phyloP scores from a whole-genome alignment of 2,888 invertebrate genomes.

The Thereva nobilitata region DNA sequence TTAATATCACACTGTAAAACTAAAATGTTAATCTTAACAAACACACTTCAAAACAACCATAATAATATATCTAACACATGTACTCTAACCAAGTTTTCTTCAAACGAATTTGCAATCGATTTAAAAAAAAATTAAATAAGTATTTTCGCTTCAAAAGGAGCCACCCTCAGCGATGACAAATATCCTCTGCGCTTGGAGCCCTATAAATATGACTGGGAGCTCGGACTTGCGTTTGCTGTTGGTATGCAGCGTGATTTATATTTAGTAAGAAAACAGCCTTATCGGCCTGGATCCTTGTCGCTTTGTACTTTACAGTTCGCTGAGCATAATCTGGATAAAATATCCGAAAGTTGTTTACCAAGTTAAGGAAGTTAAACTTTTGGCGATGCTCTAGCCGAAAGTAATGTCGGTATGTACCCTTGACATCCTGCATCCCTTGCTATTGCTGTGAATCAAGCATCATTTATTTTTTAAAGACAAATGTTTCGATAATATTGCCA shows the following conservation, averaged over 20 bases:
- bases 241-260: slow-evolving; percentile 25
- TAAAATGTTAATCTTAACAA: too few relatives aligned
- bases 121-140: too few relatives aligned
- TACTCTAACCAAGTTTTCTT: too few relatives aligned
- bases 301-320: slow-evolving; percentile 21
- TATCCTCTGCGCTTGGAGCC: slow-evolving; percentile 21
- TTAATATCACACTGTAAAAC: too few relatives aligned
- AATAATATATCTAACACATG: too few relatives aligned
- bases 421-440: not conserved
- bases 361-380: slow-evolving; percentile 2
- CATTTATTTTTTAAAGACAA: not conserved
- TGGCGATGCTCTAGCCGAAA: slow-evolving; percentile 3
- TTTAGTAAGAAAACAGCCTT: slow-evolving; percentile 13
- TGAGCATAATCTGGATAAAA: slow-evolving; percentile 12
- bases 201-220: slow-evolving; percentile 29
- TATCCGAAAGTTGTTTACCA: slow-evolving; percentile 22
- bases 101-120: too few relatives aligned
- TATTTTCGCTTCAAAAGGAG: not conserved
- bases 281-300: slow-evolving; percentile 4
- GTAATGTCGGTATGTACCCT: slow-evolving; percentile 13
- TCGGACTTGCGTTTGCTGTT: slow-evolving; percentile 17
- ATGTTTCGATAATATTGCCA: not conserved
- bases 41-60: too few relatives aligned
- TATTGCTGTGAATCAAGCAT: not conserved
- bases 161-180: slow-evolving; percentile 11